Evolutionary conservation across 2,797 vertebrate species (phyloP), one percentile per base, ranked within the genome.

Genomic region (Onychomys leucogaster): DNA sequence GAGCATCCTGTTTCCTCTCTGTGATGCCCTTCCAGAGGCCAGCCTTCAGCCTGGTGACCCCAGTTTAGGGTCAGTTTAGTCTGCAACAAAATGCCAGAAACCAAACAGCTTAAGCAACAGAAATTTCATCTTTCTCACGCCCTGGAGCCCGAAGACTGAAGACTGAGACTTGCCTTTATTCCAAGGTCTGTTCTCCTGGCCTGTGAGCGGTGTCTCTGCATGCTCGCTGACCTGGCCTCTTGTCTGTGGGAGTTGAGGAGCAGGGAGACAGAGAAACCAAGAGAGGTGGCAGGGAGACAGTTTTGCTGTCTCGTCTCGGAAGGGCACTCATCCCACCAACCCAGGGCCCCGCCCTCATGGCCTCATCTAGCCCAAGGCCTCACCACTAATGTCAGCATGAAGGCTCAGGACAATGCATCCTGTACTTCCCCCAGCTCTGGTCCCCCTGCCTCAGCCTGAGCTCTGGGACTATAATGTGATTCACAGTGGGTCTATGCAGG

Each of bases 131-230:
- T 43, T 29, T 19, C 43, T 69, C 69, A 1, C 4, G 5, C 61
- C 25, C 21, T 17, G 55, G 41, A 65, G 71, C 61, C 2, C 0
- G 37, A 71, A 67, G 84, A 41, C 46, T 34, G 0, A 5, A 17
- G 46, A 21, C 32, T 4, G 61, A 41, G 55, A 6, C 59, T 16
- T 14, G 12, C 4, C 27, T 52, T 63, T 29, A 9, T 37, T 1
- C 23, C 1, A 14, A 49, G 52, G 34, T 8, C 65, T 59, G 32
- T 5, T 34, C 59, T 3, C 14, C 69, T 0, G 13, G 87, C 32
- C 7, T 19, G 34, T 4, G 2, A 57, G 46, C 0, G 0, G 27
- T 49, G 10, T 86, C 57, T 43, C 2, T 11, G 29, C 14, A 7
- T 3, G 37, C n/a, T 65, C 12, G 25, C 32, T 87, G 43, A 61